Base-by-base conservation (phyloP, 2,888 invertebrate species). In the Ptychoptera albimana region DNA sequence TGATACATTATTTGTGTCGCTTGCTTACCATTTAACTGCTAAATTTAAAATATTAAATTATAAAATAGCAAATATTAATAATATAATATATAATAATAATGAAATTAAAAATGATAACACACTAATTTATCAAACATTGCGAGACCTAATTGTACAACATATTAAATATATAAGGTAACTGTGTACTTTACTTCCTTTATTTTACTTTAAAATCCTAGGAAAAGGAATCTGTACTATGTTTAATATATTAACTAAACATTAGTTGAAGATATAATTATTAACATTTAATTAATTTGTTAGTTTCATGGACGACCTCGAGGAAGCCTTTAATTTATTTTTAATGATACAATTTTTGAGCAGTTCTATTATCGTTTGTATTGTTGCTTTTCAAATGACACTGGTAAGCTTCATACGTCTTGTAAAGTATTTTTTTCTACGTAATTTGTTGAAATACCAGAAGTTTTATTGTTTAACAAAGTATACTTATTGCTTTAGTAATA, bases 331-430 rank as follows among this genome's bases (percentile, higher is more conserved):
- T 35, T n/a, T 41, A 2, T 41, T 16, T 35, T 30, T 41, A 6
- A 12, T 41, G 35, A 10, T 41, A 12, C 41, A 41, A 23, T 41
- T 41, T 16, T 12, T 41, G 0, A 16, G 41, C 35, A 41, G 41
- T 23, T 41, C 41, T 16, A 41, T 41, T 2, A 41, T 41, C 12
- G 15, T 41, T 15, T 41, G 41, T 35, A 41, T 41, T 14, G 41
- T 41, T 11, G 32, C n/a, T 12, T 41, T 41, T 35, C 35, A 41
- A 23, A 41, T 41, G 23, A 34, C 11, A 16, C 10, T 34, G 1
- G 40, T 39, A 39, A 39, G n/a, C 9, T 23, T 23, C 23, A 23
- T 23, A 23, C 23, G n/a, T n/a, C n/a, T n/a, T 7, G 23, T 23
- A 3, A 23, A 5, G 7, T 23, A 23, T 23, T 23, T 23, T 5